Conservation (phyloP, 2,113 vertebrate species). For the Leptosomus discolor region DNA sequence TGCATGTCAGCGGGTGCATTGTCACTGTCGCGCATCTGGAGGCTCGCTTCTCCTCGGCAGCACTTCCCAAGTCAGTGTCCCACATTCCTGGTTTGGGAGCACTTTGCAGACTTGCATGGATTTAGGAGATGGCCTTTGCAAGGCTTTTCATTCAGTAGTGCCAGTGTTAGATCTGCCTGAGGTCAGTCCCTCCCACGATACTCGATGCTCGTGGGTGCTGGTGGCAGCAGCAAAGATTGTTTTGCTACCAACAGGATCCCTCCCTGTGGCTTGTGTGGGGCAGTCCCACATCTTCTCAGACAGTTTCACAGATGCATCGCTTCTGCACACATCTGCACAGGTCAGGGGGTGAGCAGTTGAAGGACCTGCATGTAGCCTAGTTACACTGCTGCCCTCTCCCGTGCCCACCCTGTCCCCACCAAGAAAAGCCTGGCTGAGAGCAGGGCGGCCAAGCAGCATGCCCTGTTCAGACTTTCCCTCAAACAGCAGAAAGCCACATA, state of each 20-base stretch:
- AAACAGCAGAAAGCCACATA: not conserved
- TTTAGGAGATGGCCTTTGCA: not conserved
- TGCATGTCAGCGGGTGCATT: not conserved
- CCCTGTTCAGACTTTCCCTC: not conserved
- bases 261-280: not conserved
- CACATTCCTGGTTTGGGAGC: fast-evolving
- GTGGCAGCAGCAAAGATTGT: not conserved
- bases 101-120: not conserved
- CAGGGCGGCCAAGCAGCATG: not conserved
- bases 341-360: not conserved
- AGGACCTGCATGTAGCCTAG: not conserved
- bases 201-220: fast-evolving
- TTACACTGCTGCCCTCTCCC: fast-evolving
- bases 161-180: not conserved
- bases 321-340: not conserved
- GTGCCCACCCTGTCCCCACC: not conserved
- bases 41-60: not conserved
- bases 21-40: not conserved
- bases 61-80: fast-evolving
- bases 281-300: not conserved
- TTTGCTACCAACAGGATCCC: not conserved
- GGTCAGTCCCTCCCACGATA: fast-evolving
- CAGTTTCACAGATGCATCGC: fast-evolving
- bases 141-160: not conserved
- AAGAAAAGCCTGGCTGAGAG: not conserved